Conservation (phyloP, 2,113 vertebrate genomes). For the Hemicordylus capensis region DNA sequence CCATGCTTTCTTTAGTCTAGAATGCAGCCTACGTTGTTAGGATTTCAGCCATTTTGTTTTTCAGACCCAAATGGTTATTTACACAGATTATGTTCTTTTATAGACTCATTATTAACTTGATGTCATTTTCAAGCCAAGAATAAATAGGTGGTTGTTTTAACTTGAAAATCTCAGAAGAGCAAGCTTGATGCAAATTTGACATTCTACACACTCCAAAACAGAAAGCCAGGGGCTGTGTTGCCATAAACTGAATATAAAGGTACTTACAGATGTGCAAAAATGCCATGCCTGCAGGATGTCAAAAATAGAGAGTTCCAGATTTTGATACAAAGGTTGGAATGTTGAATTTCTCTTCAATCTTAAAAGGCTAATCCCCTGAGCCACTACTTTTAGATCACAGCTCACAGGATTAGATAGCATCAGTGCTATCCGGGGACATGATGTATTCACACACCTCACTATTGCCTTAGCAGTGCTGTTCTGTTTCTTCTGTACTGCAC, state of each 20-base stretch:
- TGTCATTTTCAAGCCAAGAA: background rate
- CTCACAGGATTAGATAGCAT: background rate
- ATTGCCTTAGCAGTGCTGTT: too few relatives aligned
- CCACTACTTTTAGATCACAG: background rate
- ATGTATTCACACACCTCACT: too few relatives aligned
- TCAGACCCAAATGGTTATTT: background rate
- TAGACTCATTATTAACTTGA: background rate
- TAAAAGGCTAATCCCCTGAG: background rate
- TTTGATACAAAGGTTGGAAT: background rate
- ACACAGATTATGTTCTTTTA: background rate
- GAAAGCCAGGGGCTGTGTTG: conserved; percentile 7
- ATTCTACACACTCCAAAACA: background rate
- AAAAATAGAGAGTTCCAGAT: background rate
- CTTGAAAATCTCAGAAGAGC: background rate
- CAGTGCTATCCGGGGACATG: background rate
- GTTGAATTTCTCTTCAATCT: background rate
- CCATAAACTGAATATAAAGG: background rate
- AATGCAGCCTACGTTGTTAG: too few relatives aligned
- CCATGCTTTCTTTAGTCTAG: too few relatives aligned
- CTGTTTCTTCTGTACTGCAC: background rate
- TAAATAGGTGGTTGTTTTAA: background rate
- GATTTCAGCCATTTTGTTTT: too few relatives aligned
- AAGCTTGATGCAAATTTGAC: background rate
- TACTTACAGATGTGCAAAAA: background rate
- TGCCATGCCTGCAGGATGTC: background rate